Base-by-base conservation (phyloP, 2,113 vertebrate genomes). In the Psephotus haematonotus region DNA sequence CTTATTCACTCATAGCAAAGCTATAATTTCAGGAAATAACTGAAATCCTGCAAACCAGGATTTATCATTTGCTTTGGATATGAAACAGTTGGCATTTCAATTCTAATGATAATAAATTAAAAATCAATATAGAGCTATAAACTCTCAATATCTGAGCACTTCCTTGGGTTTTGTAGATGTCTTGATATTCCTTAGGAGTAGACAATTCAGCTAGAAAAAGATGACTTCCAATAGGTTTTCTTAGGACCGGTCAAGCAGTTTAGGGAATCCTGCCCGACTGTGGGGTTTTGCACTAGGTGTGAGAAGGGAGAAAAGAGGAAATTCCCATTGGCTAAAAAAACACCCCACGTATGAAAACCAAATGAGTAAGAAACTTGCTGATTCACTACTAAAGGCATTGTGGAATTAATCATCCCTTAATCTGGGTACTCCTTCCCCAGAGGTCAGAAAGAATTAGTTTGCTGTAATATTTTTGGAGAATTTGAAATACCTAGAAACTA, bases 311-410 rank as follows among this genome's bases (percentile, higher is more conserved):
- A 82, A 59, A 33, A 77, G 31, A 96, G 91, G 87, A 97, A 88
- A 85, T 95, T 97, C 94, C 70, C 95, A 96, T 62, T 95, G 70
- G 23, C 17, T 12, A 16, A 79, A 72, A 82, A 43, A 86, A 50
- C 63, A 31, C 2, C 55, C 2, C 60, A n/a, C 1, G 0, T 41
- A 86, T 27, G 65, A 86, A 94, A 82, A 82, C 15, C 18, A 18
- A 93, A 47, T 94, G 95, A 95, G 88, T 95, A 94, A 96, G 88
- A 88, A 87, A 96, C 39, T 64, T 94, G 93, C 92, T 96, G 96
- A 96, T 70, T 97, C 96, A 94, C 80, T 91, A 78, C 29, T 4
- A 0, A 94, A 90, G 77, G 28, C 55, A 50, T 9, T 33, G 67
- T 67, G 24, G 71, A 86, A 92, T 93, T 91, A 91, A 93, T 93